phyloP scores from a whole-genome alignment of 92 coral and sea anemone species.

The Palythoa caribaeorum region DNA sequence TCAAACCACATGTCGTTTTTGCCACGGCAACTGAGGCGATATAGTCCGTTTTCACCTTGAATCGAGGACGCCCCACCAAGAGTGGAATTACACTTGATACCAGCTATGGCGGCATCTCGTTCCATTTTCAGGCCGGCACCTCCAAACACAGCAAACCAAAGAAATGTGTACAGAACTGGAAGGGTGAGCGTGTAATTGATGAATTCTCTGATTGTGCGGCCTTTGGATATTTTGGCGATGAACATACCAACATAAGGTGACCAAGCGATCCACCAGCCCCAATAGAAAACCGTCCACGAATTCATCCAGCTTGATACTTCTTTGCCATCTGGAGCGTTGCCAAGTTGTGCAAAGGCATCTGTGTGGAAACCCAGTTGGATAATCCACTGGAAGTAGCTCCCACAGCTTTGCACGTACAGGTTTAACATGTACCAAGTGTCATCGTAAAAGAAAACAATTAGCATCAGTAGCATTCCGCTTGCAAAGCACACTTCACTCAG shows the following conservation, averaged over 20 bases:
- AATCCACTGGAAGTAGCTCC: constrained; percentile 88
- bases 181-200: constrained; percentile 57
- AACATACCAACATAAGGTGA: constrained; percentile 93
- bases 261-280: constrained; percentile 99
- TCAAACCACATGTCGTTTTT: constrained; percentile 62
- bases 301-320: constrained; percentile 89
- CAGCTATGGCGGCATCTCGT: constrained; percentile 52
- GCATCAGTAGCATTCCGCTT: constrained; percentile 87
- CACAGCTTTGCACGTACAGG: constrained; percentile 84
- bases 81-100: constrained; percentile 49
- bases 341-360: constrained; percentile 91
- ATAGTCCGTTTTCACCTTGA: constrained; percentile 43
- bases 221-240: constrained; percentile 91
- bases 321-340: constrained; percentile 86
- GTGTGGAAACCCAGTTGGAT: constrained; percentile 93
- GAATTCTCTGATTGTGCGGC: constrained; percentile 59
- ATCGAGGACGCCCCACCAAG: constrained; percentile 36
- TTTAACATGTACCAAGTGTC: constrained; percentile 93
- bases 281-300: constrained; percentile 92
- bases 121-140: constrained; percentile 60
- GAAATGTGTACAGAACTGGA: constrained; percentile 49
- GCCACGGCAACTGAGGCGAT: constrained; percentile 50
- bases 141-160: constrained; percentile 59
- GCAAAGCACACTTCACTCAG: constrained; percentile 90
- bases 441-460: constrained; percentile 83